phyloP scores from a whole-genome alignment of 1,140 invertebrate genomes.

The Leucophenga varia region DNA sequence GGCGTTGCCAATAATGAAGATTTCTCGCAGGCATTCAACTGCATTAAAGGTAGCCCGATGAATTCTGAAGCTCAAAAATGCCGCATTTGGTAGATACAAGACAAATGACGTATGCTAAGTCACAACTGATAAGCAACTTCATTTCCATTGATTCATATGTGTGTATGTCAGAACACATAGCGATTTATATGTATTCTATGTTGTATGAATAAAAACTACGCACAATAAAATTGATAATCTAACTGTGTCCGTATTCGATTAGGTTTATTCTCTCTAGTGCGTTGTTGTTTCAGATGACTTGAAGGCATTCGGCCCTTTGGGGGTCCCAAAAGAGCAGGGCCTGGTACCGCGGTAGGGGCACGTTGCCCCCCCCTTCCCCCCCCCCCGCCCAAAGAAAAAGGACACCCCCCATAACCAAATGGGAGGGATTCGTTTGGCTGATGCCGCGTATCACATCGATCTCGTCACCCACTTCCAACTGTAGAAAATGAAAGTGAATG shows the following conservation, averaged over 20 bases:
- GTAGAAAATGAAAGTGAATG: too few species aligned
- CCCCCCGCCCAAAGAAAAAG: conserved; percentile 58
- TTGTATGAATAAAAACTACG: too few species aligned
- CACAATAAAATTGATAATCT: too few species aligned
- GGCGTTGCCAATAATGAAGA: conserved; percentile 67
- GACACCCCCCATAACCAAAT: conserved; percentile 63
- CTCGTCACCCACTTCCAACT: conserved; percentile 64
- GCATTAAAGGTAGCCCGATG: conserved; percentile 60
- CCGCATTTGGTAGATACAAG: conserved; percentile 19
- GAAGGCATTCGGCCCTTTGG: conserved; percentile 52
- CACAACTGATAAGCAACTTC: too few species aligned
- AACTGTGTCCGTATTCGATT: too few species aligned
- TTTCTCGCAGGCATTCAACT: conserved; percentile 67
- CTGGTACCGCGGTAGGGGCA: conserved; percentile 62
- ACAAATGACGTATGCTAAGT: too few species aligned
- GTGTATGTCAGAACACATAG: too few species aligned
- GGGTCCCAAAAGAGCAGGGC: conserved; percentile 64
- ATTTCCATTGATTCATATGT: too few species aligned
- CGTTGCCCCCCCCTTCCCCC: conserved; percentile 52
- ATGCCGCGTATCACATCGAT: conserved; percentile 64
- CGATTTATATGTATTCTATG: too few species aligned
- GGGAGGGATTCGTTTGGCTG: conserved; percentile 61
- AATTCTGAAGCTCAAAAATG: conserved; percentile 61
- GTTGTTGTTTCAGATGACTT: conserved; percentile 40
- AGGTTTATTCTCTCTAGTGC: too few species aligned